Base-by-base conservation (phyloP, 2,797 vertebrate species). In the Xenopus petersii region DNA sequence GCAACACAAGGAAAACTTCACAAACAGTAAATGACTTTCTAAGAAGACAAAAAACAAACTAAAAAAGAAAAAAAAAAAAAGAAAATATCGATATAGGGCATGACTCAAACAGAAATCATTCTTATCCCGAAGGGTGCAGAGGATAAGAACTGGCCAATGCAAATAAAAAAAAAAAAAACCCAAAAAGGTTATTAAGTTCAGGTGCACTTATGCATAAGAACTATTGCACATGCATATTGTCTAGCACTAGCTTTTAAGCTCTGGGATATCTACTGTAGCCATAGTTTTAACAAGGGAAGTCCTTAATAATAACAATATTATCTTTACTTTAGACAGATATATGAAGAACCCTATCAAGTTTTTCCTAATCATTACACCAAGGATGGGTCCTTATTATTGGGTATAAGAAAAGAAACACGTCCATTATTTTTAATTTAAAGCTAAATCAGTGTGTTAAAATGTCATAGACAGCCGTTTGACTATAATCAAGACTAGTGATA, bases 1-100 rank as follows among this genome's bases (percentile, higher is more conserved):
- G 82, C 77, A 84, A 62, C 75, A 85, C 82, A 89, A 73, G 83
- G 81, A 89, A 84, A 82, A 73, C 64, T 48, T 78, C 62, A 70
- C 76, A 74, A 66, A 73, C 72, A 79, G 64, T 79, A 79, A 60
- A 74, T 66, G 47, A 66, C 62, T 74, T 66, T 73, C n/a, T 62
- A 26, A 70, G 26, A 47, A 68, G 46, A 67, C 15, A 46, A 61
- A 61, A 75, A 68, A 12, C 1, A 30, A 30, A 30, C 26, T 13
- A 71, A 73, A 56, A 56, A 17, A 17, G 5, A 5, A 17, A 56
- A 30, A 56, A 54, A 72, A 67, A 62, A 16, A 48, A 61, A 49
- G 13, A 79, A 65, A 69, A 36, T 66, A 24, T 65, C 26, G 66
- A 54, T 56, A 70, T 70, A 55, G 62, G 26, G 58, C 30, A 64